Percentiles rank a stretch among this genome's conserved stretches.
Evolutionary conservation across 37 sponge, comb jelly and placozoan genomes (phyloP).

Genomic region (Aphrocallistes beatrix): DNA sequence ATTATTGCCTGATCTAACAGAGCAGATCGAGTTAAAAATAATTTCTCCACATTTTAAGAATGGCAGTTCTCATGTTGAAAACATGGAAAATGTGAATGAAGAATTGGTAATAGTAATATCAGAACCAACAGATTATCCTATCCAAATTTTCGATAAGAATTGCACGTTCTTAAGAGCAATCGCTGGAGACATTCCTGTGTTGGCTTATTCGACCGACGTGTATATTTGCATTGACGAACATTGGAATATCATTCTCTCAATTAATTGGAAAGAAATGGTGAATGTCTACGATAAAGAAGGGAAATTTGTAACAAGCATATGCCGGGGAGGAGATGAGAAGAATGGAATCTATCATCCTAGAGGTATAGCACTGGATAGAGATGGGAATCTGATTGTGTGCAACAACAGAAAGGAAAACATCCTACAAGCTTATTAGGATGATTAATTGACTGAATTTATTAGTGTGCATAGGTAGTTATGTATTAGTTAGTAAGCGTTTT

Average conservation of each 20-base stretch:
- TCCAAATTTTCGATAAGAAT: background rate
- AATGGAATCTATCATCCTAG: background rate
- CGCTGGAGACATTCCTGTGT: too few species aligned
- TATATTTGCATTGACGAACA: background rate
- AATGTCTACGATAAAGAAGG: background rate
- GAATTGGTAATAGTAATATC: background rate
- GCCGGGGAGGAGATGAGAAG: background rate
- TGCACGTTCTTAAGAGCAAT: background rate
- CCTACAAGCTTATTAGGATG: background rate
- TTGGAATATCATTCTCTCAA: constrained; percentile 11
- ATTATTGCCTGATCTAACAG: background rate
- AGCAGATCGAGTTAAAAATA: background rate
- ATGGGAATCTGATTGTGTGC: background rate
- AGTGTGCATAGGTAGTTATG: too few species aligned
- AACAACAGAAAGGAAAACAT: background rate
- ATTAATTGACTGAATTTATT: too few species aligned
- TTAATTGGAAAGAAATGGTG: background rate
- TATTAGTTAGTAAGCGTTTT: too few species aligned
- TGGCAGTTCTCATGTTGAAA: background rate
- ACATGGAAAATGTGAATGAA: background rate
- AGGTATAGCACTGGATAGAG: background rate
- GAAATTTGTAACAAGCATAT: background rate
- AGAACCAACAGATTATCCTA: background rate
- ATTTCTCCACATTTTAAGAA: background rate
- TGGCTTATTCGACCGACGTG: background rate